Conservation (phyloP, 2,113 vertebrate genomes). For the Chionis minor region DNA sequence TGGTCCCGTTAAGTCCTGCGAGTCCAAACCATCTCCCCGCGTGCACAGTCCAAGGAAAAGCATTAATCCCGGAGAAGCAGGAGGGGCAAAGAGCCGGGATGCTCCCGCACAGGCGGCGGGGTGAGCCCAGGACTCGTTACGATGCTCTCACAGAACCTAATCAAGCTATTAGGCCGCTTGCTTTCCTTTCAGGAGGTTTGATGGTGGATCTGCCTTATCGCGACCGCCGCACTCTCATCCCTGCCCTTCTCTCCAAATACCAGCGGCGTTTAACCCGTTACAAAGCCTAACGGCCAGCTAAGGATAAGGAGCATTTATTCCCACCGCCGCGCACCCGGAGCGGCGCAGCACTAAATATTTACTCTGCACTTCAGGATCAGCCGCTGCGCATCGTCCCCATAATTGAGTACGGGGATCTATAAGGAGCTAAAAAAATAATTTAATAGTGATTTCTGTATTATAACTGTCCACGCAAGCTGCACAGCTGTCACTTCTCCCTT, state of each 20-base stretch:
- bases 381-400: neutral
- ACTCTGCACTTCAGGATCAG: neutral
- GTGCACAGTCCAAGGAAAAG: neutral
- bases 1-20: too few species aligned
- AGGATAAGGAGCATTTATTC: neutral
- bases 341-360: fast-evolving
- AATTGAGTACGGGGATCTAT: neutral
- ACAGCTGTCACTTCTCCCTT: neutral
- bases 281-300: neutral
- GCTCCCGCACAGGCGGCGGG: neutral
- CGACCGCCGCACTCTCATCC: fast-evolving
- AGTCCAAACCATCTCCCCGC: neutral
- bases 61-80: neutral
- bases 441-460: neutral
- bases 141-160: fast-evolving
- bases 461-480: neutral
- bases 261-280: neutral
- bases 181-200: neutral
- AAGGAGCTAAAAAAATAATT: neutral
- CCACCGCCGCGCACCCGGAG: neutral
- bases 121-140: fast-evolving
- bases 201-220: neutral
- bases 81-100: neutral
- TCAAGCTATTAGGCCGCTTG: neutral
- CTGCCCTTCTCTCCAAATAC: neutral